These are phyloP conservation scores for Cephus runcator DNA, from an alignment of 2,888 invertebrate genomes.

Conservation along the genomic window DNA sequence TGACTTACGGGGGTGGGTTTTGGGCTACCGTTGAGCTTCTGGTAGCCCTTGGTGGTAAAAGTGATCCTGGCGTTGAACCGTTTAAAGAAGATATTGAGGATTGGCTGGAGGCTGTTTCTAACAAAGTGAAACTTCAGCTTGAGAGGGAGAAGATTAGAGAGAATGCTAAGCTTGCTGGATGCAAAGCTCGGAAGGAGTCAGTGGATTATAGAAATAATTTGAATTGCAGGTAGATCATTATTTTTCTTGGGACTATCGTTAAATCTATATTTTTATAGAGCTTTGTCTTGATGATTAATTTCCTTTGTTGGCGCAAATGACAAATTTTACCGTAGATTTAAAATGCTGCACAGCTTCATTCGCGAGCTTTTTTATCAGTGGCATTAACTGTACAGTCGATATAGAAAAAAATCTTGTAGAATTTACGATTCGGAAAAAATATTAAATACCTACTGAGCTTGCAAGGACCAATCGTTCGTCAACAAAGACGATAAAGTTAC, in stretches of 20 bases:
- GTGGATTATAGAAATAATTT: constrained; percentile 26
- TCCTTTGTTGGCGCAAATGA: background rate
- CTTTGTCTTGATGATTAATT: background rate
- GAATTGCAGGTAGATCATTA: constrained; percentile 30
- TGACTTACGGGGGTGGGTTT: constrained; percentile 67
- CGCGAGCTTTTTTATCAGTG: background rate
- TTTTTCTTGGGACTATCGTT: background rate
- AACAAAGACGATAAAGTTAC: background rate
- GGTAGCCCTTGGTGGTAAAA: constrained; percentile 23
- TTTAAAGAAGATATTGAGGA: constrained; percentile 48
- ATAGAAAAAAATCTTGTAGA: background rate
- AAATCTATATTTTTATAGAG: background rate
- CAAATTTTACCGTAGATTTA: background rate
- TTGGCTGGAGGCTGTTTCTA: constrained; percentile 48
- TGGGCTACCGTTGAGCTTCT: constrained; percentile 75
- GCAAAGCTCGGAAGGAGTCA: constrained; percentile 6
- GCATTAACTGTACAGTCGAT: background rate
- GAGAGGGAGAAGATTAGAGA: constrained; percentile 20
- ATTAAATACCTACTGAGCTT: background rate
- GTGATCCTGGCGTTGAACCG: constrained; percentile 21
- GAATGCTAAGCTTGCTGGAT: constrained; percentile 13
- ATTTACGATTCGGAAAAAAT: background rate
- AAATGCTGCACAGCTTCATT: background rate
- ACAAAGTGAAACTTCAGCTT: constrained; percentile 33
- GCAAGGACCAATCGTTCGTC: background rate